Percentiles rank a stretch among this genome's conserved stretches.
phyloP scores from a whole-genome alignment of 2,888 invertebrate genomes.

The Hyposoter dolosus region DNA sequence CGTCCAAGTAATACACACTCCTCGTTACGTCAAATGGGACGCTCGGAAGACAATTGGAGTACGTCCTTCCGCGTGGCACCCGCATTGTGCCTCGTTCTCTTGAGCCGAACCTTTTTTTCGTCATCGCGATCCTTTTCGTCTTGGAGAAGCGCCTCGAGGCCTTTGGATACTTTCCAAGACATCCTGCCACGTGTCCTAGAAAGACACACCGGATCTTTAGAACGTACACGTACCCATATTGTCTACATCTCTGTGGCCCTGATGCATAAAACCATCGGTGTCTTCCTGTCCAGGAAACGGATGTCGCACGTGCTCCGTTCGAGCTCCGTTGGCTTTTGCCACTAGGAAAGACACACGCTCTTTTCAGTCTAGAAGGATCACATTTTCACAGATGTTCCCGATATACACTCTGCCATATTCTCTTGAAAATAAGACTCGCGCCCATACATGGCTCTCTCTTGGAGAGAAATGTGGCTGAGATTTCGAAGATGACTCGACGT shows the following conservation, averaged over 20 bases:
- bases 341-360: slow-evolving; percentile 8
- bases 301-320: slow-evolving; percentile 68
- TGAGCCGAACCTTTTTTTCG: slow-evolving; percentile 14
- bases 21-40: slow-evolving; percentile 34
- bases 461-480: not conserved
- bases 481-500: not conserved
- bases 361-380: slow-evolving; percentile 30
- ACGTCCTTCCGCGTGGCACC: slow-evolving; percentile 24
- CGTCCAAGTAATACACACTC: slow-evolving; percentile 20
- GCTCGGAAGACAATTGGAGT: slow-evolving; percentile 2
- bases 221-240: slow-evolving; percentile 18
- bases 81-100: slow-evolving; percentile 58
- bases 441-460: not conserved
- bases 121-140: slow-evolving; percentile 45
- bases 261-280: slow-evolving; percentile 45
- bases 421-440: slow-evolving; percentile 39
- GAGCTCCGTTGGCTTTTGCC: slow-evolving; percentile 32
- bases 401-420: slow-evolving; percentile 36
- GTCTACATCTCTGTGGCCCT: slow-evolving; percentile 5
- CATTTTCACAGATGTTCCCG: slow-evolving; percentile 40
- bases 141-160: slow-evolving; percentile 32
- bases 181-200: slow-evolving; percentile 67
- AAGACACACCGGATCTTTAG: slow-evolving; percentile 58
- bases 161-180: slow-evolving; percentile 67
- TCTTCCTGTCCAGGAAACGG: slow-evolving; percentile 60